Conservation (phyloP, 2,113 vertebrate genomes). For the Oncorhynchus keta region DNA sequence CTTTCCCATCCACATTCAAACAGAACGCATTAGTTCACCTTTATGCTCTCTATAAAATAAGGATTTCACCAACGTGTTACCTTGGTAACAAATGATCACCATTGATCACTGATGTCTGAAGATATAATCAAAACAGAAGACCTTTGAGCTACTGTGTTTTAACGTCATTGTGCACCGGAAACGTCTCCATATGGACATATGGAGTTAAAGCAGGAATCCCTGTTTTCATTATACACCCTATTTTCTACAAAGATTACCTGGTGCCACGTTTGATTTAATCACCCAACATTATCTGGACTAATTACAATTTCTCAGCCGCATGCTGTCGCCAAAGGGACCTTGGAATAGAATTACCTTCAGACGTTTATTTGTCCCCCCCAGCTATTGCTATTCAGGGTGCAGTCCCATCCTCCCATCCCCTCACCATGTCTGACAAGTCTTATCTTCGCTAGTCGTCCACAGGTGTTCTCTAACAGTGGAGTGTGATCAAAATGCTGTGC, state of each 20-base stretch:
- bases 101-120: neutral
- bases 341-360: conserved; percentile 49
- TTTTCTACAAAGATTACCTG: conserved; percentile 38
- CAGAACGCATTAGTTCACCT: neutral
- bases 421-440: conserved; percentile 57
- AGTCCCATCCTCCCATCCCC: conserved; percentile 11
- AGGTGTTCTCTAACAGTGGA: conserved; percentile 64
- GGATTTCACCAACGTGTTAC: neutral
- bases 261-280: conserved; percentile 51
- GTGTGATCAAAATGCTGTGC: conserved; percentile 58
- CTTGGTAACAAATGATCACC: neutral
- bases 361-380: conserved; percentile 41
- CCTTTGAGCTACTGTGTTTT: too few species aligned
- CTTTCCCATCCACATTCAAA: too few species aligned
- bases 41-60: neutral
- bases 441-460: conserved; percentile 65
- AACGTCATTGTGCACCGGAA: too few species aligned
- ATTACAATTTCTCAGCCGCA: conserved; percentile 46
- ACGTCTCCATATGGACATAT: too few species aligned
- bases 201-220: neutral
- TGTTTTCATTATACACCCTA: neutral
- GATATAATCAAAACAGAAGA: neutral
- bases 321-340: conserved; percentile 35
- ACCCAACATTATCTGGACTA: conserved; percentile 47
- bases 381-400: conserved; percentile 53